A percentile compares a stretch with the other conserved stretches of the same genome.
phyloP scores from a whole-genome alignment of 2,113 vertebrate genomes.

The Pogonocichla stellata region DNA sequence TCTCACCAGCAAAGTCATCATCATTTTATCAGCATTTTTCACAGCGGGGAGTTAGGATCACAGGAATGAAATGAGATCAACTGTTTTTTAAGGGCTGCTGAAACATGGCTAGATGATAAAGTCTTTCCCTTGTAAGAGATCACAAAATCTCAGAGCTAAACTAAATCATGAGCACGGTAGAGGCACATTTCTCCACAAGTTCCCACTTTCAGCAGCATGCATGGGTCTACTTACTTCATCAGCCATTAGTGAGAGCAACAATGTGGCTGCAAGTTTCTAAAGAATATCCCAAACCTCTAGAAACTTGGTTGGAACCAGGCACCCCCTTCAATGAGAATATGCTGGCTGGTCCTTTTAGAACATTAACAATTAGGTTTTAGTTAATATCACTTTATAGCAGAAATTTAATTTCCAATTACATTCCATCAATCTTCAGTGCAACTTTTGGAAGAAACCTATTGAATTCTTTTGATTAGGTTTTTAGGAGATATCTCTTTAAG shows the following conservation, averaged over 20 bases:
- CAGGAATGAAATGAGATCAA: not conserved
- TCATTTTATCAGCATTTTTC: not conserved
- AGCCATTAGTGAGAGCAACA: not conserved
- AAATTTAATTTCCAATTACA: not conserved
- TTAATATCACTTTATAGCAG: not conserved
- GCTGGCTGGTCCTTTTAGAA: not conserved
- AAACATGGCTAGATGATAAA: not conserved
- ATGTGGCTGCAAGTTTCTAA: fast-evolving
- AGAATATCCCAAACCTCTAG: not conserved
- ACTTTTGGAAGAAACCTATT: not conserved
- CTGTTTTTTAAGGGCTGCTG: not conserved
- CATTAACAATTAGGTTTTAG: not conserved
- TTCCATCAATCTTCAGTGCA: not conserved
- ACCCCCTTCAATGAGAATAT: not conserved
- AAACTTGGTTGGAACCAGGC: not conserved
- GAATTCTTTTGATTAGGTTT: not conserved
- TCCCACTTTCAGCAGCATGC: not conserved
- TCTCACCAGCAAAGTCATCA: not conserved
- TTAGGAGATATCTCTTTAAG: not conserved
- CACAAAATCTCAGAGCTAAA: not conserved
- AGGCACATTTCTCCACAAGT: not conserved
- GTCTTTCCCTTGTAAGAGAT: not conserved
- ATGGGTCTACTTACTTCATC: not conserved
- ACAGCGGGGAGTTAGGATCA: not conserved
- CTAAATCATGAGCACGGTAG: not conserved